Evolutionary conservation across 1,140 invertebrate species (phyloP).

Genomic region (Argopecten irradians): DNA sequence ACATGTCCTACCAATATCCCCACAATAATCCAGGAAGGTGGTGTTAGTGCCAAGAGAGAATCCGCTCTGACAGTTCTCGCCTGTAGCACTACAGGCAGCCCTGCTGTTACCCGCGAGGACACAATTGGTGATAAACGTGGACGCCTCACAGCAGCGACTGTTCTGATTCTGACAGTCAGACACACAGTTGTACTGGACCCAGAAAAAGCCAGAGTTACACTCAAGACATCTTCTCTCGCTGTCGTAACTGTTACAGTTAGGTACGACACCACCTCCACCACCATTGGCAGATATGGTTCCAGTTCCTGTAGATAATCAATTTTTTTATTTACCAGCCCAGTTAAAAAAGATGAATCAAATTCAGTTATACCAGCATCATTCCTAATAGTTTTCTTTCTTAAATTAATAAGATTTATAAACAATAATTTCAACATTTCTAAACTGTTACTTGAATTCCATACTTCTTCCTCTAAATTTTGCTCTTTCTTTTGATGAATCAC

Average conservation of each 20-base stretch:
- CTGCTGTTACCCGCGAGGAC: slow-evolving; percentile 2
- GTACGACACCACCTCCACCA: slow-evolving; percentile 58
- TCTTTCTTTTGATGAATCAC: too few species aligned
- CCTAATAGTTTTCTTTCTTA: too few species aligned
- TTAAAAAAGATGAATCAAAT: not conserved
- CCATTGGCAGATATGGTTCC: slow-evolving; percentile 58
- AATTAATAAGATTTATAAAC: too few species aligned
- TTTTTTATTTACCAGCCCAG: not conserved
- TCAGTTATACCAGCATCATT: not conserved
- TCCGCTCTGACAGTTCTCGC: not conserved
- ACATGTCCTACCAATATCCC: not conserved
- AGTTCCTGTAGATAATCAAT: slow-evolving; percentile 50
- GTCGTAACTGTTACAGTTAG: slow-evolving; percentile 57
- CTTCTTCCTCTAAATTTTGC: too few species aligned
- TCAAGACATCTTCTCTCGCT: slow-evolving; percentile 54
- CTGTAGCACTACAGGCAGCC: not conserved
- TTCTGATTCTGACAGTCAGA: slow-evolving; percentile 33
- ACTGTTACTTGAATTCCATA: too few species aligned
- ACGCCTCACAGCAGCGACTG: slow-evolving; percentile 43
- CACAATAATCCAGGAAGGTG: not conserved
- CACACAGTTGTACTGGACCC: slow-evolving; percentile 54
- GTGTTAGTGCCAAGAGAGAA: not conserved
- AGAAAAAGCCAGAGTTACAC: slow-evolving; percentile 54
- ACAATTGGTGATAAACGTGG: slow-evolving; percentile 41
- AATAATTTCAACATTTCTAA: too few species aligned